A percentile compares a stretch with the other conserved stretches of the same genome.
These are phyloP conservation scores for Eulimnadia texana DNA, from an alignment of 1,140 invertebrate species.

Conservation along the genomic window DNA sequence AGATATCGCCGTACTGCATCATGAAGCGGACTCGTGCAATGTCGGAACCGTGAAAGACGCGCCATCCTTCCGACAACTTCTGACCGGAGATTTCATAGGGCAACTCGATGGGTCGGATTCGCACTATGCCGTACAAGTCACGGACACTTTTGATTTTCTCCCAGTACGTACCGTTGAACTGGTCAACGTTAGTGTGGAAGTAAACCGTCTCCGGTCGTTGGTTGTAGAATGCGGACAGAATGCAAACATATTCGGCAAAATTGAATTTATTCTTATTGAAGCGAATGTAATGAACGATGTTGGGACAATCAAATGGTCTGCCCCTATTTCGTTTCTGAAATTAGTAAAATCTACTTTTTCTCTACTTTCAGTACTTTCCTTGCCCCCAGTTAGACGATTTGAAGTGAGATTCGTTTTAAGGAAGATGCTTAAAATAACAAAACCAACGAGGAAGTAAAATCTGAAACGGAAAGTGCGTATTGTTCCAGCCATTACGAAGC, in stretches of 20 bases:
- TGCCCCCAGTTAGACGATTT: too few relatives aligned
- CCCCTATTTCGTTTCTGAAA: constrained; percentile 20
- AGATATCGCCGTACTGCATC: constrained; percentile 30
- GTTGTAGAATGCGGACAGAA: constrained; percentile 21
- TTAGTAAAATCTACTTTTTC: constrained; percentile 4
- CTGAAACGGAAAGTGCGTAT: too few relatives aligned
- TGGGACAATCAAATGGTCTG: constrained; percentile 20
- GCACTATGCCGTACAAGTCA: background rate
- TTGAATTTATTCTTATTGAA: constrained; percentile 7
- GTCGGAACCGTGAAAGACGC: constrained; percentile 29
- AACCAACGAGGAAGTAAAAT: too few relatives aligned
- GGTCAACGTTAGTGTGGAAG: constrained; percentile 24
- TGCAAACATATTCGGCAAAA: constrained; percentile 17
- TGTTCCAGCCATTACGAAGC: too few relatives aligned
- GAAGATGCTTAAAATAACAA: too few relatives aligned
- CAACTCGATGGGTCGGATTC: constrained; percentile 14
- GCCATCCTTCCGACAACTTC: constrained; percentile 16
- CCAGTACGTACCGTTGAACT: constrained; percentile 19
- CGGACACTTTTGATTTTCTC: constrained; percentile 3
- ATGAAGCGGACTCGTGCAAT: constrained; percentile 28
- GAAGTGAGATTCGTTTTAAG: too few relatives aligned
- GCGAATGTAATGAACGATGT: constrained; percentile 23
- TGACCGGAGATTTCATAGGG: constrained; percentile 23
- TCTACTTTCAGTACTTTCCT: background rate
- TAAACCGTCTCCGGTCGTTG: constrained; percentile 23